Evolutionary conservation across 1,140 invertebrate genomes (phyloP), one percentile per base, ranked within the genome.

Genomic region (Schlechtendalia chinensis): DNA sequence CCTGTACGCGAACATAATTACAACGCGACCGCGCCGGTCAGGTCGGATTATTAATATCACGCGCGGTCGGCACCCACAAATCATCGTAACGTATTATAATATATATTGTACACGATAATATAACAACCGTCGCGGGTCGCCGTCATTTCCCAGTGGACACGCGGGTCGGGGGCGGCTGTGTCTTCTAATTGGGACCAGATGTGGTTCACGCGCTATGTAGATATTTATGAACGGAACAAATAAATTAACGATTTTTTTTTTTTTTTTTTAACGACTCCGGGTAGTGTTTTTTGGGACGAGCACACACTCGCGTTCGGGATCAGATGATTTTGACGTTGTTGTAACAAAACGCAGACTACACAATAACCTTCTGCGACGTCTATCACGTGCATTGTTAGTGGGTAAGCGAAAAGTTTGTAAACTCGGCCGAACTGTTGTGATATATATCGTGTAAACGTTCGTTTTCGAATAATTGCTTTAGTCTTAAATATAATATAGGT

Each of bases 101-200:
- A 61, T 45, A 45, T 10, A 10, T 5, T 45, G 39, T 10, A 45
- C 39, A n/a, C 24, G 24, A 61, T 61, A 61, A 61, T 61, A 29
- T 47, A 50, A 22, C 39, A 50, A 69, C 45, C 67, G 5, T 24
- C 22, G 67, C 45, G 65, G 17, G 27, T 50, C 14, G 67, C 24
- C 54, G 72, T 58, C 54, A 29, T 77, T 59, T 77, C 74, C 74
- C 74, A 59, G 56, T 24, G 74, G 74, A 61, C 54, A 45, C 6
- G 29, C 54, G 8, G 72, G 50, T n/a, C n/a, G 71, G 22, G 1
- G 14, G 67, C 10, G n/a, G 39, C 39, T 1, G 5, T 50, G 22
- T 74, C 19, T 29, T 29, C 16, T 58, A 77, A 77, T 77, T 77
- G 74, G 54, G 74, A 77, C 56, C 74, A 69, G 67, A 69, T 69